Evolutionary conservation across 2,888 invertebrate species (phyloP).

Genomic region (Cotesia congregata): DNA sequence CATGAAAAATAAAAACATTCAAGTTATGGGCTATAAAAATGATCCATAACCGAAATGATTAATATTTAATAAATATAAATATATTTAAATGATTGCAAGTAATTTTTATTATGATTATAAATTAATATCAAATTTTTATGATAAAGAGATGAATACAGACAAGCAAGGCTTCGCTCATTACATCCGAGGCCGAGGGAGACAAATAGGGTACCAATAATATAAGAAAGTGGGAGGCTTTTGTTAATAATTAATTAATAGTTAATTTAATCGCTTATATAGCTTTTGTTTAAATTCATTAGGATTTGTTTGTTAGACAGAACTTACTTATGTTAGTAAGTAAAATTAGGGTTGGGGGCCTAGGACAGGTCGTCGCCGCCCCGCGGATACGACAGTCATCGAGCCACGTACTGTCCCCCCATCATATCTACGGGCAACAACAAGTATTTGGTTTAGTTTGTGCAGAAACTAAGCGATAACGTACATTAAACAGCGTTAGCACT

Average conservation of each 20-base stretch:
- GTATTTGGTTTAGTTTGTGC: conserved; percentile 69
- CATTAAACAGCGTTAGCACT: conserved; percentile 40
- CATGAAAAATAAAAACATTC: conserved; percentile 35
- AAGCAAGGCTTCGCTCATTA: conserved; percentile 67
- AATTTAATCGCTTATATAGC: conserved; percentile 34
- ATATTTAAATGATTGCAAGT: conserved; percentile 8
- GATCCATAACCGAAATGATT: conserved; percentile 47
- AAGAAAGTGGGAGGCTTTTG: conserved; percentile 33
- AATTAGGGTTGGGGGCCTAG: conserved; percentile 71
- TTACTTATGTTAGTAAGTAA: conserved; percentile 72
- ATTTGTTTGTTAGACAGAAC: conserved; percentile 70
- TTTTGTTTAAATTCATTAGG: conserved; percentile 42
- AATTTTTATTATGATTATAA: background rate
- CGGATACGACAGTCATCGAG: conserved; percentile 77
- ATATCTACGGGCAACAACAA: conserved; percentile 73
- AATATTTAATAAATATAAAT: conserved; percentile 6
- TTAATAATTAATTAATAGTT: conserved; percentile 42
- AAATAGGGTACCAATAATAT: conserved; percentile 27
- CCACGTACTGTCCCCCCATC: conserved; percentile 74
- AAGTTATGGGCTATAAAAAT: conserved; percentile 56
- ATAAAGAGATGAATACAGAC: conserved; percentile 49
- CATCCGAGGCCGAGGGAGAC: conserved; percentile 63
- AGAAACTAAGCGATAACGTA: conserved; percentile 64
- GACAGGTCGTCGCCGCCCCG: conserved; percentile 73
- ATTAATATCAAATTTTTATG: conserved; percentile 6